Evolutionary conservation across 2,113 vertebrate species (phyloP), one percentile per base, ranked within the genome.

Genomic region (Sinosuthora webbiana): DNA sequence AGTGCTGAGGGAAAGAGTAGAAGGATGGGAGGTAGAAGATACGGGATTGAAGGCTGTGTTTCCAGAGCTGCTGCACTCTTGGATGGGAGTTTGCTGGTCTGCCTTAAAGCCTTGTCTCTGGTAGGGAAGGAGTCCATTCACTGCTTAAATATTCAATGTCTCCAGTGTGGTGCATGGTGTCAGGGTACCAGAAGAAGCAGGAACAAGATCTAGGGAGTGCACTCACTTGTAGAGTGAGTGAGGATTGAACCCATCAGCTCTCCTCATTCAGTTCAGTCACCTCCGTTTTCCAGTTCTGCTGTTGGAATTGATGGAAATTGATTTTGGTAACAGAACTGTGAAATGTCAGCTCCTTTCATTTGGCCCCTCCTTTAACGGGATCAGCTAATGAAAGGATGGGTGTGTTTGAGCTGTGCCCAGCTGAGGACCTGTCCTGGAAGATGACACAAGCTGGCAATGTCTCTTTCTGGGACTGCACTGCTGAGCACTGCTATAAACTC

Each of bases 31-130:
- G n/a, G 33, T 7, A 6, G 42, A 30, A 47, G 42, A 7, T 42
- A 5, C 0, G 0, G 50, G 21, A 6, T 18, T 65, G 45, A 22
- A 70, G 39, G 16, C 11, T 59, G 2, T 16, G 5, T 50, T 78
- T 55, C 28, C 28, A 37, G 39, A 73, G 68, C 37, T 80, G 68
- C 89, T 62, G 7, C 1, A 3, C 33, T 41, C 9, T 89, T 22
- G 23, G 37, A 7, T 44, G 49, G 47, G 49, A 65, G 18, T 76
- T 37, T 74, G 21, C 31, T 76, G 50, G 2, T 59, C 57, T 76
- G 63, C 79, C 70, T 37, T 56, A 56, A 47, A 74, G n/a, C n/a
- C 23, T 75, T 45, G 24, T 59, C 25, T 63, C 15, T 80, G 68
- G 7, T 69, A 45, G 19, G 16, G 35, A 24, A 59, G 25, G 62